Evolutionary conservation across 2,888 invertebrate genomes (phyloP).

Genomic region (Pachymerium ferrugineum): DNA sequence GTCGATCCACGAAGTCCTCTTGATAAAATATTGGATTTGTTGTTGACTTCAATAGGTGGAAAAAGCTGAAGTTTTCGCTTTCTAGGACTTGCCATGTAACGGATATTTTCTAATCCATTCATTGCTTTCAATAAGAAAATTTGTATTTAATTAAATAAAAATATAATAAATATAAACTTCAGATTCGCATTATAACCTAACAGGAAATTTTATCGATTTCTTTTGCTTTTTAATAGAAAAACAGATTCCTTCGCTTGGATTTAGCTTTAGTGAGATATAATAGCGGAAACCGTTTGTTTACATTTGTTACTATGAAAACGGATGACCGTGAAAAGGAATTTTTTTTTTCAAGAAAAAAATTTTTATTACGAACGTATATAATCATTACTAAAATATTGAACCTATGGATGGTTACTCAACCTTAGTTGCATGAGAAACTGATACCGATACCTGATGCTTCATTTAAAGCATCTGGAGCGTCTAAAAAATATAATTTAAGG

Average conservation of each 20-base stretch:
- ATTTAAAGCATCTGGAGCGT: too few relatives aligned
- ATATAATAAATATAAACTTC: too few relatives aligned
- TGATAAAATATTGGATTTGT: background rate
- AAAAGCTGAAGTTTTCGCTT: slow-evolving; percentile 22
- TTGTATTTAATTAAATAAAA: background rate
- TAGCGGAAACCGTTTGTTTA: slow-evolving; percentile 2
- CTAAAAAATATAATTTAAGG: too few relatives aligned
- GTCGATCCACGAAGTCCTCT: background rate
- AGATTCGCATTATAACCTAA: too few relatives aligned
- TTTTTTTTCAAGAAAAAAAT: too few relatives aligned
- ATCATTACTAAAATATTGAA: too few relatives aligned
- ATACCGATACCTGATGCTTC: too few relatives aligned
- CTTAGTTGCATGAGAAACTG: too few relatives aligned
- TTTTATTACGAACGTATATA: too few relatives aligned
- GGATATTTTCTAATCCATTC: background rate
- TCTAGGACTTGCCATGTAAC: background rate
- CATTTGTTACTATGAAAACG: background rate
- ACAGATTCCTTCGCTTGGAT: background rate
- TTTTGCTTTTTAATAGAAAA: background rate
- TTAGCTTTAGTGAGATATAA: background rate
- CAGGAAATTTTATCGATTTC: too few relatives aligned
- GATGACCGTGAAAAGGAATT: background rate
- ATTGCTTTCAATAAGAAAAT: background rate
- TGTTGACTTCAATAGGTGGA: slow-evolving; percentile 29
- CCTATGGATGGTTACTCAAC: too few relatives aligned